A percentile compares a stretch with the other conserved stretches of the same genome.
phyloP scores from a whole-genome alignment of 37 sponge, comb jelly and placozoan species.

The Cliona cf. orientalis region DNA sequence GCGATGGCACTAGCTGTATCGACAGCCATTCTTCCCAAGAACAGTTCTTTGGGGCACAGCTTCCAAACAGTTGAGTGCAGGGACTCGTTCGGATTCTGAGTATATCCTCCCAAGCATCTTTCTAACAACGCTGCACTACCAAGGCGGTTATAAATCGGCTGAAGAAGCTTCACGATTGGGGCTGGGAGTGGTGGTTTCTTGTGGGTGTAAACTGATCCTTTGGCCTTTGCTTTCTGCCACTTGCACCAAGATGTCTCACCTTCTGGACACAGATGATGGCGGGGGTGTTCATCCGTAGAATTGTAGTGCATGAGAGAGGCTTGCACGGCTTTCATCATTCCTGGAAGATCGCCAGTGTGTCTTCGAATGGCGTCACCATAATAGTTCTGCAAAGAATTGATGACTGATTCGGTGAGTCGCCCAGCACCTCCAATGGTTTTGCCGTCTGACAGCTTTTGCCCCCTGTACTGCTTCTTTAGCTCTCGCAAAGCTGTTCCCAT shows the following conservation, averaged over 20 bases:
- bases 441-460: slow-evolving; percentile 25
- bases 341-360: slow-evolving; percentile 13
- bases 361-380: slow-evolving; percentile 41
- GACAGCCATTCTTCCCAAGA: not conserved
- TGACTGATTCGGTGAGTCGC: slow-evolving; percentile 10
- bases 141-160: not conserved
- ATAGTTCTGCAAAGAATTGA: slow-evolving; percentile 39
- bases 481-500: slow-evolving; percentile 38
- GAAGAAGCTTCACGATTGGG: not conserved
- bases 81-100: slow-evolving; percentile 27
- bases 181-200: slow-evolving; percentile 8
- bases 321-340: slow-evolving; percentile 33
- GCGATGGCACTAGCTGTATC: slow-evolving; percentile 25
- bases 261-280: slow-evolving; percentile 32
- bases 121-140: not conserved
- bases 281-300: slow-evolving; percentile 31
- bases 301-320: slow-evolving; percentile 21
- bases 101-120: slow-evolving; percentile 1
- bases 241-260: slow-evolving; percentile 33
- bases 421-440: slow-evolving; percentile 45
- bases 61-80: slow-evolving; percentile 2
- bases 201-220: not conserved
- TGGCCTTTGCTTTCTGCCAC: slow-evolving; percentile 13
- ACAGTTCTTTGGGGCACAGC: slow-evolving; percentile 9
- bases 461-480: slow-evolving; percentile 9